Percentiles rank a stretch among this genome's conserved stretches.
Evolutionary conservation across 2,113 vertebrate genomes (phyloP).

Genomic region (Gallinago jamesoni): DNA sequence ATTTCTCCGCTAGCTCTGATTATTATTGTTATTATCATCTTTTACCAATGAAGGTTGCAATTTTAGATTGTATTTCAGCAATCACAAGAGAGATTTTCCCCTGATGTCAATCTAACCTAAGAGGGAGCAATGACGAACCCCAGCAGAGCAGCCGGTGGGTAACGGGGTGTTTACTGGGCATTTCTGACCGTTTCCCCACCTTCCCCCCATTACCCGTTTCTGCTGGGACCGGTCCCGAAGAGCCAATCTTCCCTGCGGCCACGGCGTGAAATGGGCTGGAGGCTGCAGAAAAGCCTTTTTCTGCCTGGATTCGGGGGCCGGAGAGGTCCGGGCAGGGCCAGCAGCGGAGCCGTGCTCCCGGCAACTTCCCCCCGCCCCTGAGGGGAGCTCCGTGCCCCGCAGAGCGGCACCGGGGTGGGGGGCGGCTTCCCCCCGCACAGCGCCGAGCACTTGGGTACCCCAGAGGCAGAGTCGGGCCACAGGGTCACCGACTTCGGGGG

Average conservation of each 20-base stretch:
- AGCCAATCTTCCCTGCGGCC: not conserved
- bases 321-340: not conserved
- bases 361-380: rapidly evolving
- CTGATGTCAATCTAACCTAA: not conserved
- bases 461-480: rapidly evolving
- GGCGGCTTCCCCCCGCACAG: rapidly evolving
- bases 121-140: not conserved
- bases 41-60: not conserved
- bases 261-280: rapidly evolving
- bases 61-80: not conserved
- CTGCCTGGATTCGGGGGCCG: rapidly evolving
- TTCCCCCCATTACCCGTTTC: not conserved
- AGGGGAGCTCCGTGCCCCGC: not conserved
- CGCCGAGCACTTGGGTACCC: rapidly evolving
- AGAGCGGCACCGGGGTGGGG: too few relatives aligned
- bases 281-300: not conserved
- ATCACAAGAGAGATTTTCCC: not conserved
- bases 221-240: not conserved
- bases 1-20: not conserved
- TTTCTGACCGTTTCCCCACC: not conserved
- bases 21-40: not conserved
- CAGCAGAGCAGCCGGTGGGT: rapidly evolving
- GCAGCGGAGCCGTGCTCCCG: rapidly evolving
- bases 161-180: rapidly evolving
- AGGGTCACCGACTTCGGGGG: rapidly evolving